Evolutionary conservation across 2,888 invertebrate genomes (phyloP).

Genomic region (Sinodicranocentrus sp.): DNA sequence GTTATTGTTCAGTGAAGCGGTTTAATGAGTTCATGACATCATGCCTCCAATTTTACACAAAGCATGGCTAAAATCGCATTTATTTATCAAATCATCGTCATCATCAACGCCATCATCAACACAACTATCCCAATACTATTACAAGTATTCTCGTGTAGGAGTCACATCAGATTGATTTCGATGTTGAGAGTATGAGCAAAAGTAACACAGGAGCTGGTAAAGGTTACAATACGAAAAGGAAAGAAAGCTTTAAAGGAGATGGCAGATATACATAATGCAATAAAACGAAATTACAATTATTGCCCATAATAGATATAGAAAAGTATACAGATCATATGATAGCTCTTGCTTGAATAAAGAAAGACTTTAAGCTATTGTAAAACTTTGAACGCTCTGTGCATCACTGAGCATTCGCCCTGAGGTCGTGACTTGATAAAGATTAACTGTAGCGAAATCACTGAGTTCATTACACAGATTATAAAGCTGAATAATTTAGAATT

Average conservation of each 20-base stretch:
- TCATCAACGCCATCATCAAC: background rate
- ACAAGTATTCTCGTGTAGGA: constrained; percentile 15
- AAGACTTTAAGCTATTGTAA: background rate
- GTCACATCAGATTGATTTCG: constrained; percentile 16
- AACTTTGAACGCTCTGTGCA: constrained; percentile 20
- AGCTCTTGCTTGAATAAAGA: background rate
- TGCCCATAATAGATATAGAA: background rate
- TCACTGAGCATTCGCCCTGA: constrained; percentile 39
- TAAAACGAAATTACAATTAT: background rate
- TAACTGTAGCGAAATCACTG: constrained; percentile 14
- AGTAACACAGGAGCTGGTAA: constrained; percentile 10
- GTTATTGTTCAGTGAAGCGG: constrained; percentile 14
- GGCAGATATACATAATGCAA: background rate
- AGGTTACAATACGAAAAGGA: background rate
- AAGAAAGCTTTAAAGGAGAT: background rate
- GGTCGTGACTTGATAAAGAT: constrained; percentile 35
- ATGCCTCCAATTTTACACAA: constrained; percentile 20
- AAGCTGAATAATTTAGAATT: constrained; percentile 29
- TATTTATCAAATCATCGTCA: constrained; percentile 8
- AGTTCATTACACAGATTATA: constrained; percentile 15
- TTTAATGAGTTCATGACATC: constrained; percentile 45
- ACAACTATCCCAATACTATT: background rate
- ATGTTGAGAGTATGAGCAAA: background rate
- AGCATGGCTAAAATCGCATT: constrained; percentile 9
- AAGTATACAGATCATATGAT: background rate